phyloP scores from a whole-genome alignment of 2,113 vertebrate species.

The Dicentrarchus labrax region DNA sequence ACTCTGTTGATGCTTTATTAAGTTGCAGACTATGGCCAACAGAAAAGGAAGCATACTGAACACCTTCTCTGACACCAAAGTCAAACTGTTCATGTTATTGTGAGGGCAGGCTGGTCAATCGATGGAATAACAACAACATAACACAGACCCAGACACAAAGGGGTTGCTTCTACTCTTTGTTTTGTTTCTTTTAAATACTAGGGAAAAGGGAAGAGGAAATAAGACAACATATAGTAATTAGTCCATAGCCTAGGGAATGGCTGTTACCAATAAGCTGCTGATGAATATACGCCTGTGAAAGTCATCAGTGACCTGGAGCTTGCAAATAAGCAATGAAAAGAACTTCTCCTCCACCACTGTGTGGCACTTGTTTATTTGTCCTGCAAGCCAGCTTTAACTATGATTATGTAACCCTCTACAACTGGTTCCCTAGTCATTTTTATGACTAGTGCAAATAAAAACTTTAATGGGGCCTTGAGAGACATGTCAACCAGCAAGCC shows the following conservation, averaged over 20 bases:
- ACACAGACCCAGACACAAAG: not conserved
- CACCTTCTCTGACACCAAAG: constrained; percentile 1
- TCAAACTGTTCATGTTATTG: not conserved
- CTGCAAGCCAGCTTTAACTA: not conserved
- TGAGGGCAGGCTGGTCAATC: not conserved
- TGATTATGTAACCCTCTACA: not conserved
- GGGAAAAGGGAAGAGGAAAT: not conserved
- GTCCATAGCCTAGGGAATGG: not conserved
- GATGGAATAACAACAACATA: not conserved
- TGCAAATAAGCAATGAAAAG: not conserved
- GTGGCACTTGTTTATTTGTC: not conserved
- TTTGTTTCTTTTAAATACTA: not conserved
- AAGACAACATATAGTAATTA: not conserved
- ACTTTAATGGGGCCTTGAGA: constrained; percentile 29
- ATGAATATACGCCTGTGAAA: constrained; percentile 2
- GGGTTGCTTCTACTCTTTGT: not conserved
- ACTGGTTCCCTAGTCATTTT: constrained; percentile 12
- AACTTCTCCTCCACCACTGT: not conserved
- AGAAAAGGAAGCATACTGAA: not conserved
- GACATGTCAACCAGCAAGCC: constrained; percentile 32
- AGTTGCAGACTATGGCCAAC: not conserved
- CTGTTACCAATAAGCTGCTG: not conserved
- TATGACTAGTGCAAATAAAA: constrained; percentile 18
- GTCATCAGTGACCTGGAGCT: not conserved
- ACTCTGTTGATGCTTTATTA: not conserved